Evolutionary conservation across 1,140 invertebrate genomes (phyloP).

Genomic region (Neodiprion pinetum): DNA sequence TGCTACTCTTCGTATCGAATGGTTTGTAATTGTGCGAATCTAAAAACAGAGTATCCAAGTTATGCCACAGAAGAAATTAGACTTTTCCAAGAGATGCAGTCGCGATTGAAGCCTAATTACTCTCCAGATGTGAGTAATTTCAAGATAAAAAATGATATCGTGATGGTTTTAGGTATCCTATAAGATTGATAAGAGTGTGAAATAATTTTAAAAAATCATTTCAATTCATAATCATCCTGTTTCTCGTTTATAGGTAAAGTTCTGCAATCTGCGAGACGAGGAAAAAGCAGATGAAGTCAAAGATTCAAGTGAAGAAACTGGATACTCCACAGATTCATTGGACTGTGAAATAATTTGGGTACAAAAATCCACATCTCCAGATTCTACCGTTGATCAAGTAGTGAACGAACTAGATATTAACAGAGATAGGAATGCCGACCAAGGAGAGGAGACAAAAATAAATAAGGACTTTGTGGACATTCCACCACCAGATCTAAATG

Average conservation of each 20-base stretch:
- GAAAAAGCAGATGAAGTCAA: not conserved
- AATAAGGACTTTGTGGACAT: not conserved
- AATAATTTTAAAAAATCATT: not conserved
- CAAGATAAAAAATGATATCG: not conserved
- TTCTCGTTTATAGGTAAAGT: not conserved
- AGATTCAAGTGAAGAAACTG: not conserved
- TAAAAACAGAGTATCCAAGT: not conserved
- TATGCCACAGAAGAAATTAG: not conserved
- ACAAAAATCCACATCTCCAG: not conserved
- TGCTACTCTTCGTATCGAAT: not conserved
- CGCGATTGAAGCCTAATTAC: not conserved
- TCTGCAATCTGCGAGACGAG: not conserved
- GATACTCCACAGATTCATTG: not conserved
- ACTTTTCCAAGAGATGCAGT: not conserved
- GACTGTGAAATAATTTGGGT: not conserved
- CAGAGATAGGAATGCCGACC: not conserved
- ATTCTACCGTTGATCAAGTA: not conserved
- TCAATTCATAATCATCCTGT: not conserved
- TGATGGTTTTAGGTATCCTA: too few relatives aligned
- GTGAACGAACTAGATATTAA: not conserved
- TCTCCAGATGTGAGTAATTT: not conserved
- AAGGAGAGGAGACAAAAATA: not conserved
- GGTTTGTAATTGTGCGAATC: not conserved
- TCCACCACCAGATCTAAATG: not conserved
- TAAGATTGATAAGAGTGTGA: not conserved